Evolutionary conservation across 1,140 invertebrate species (phyloP), one percentile per base, ranked within the genome.

Genomic region (Adoxophyes honmai): DNA sequence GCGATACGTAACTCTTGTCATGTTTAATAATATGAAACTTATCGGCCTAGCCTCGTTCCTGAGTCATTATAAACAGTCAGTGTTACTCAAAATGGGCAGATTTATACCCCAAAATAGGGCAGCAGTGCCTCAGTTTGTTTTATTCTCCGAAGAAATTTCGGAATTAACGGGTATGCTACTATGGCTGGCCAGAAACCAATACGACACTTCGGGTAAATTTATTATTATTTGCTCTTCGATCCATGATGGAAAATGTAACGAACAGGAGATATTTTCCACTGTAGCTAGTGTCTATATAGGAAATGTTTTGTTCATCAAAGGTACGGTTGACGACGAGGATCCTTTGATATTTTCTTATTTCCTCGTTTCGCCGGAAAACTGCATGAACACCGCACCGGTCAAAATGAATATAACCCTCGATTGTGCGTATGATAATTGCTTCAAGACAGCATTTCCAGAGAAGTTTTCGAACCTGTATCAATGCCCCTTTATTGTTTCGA

Each of bases 401-500:
- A 48, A 16, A 16, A 34, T 75, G 34, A 39, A 67, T 34, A 51
- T 71, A 16, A 48, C n/a, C 1, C 21, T 39, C 6, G 56, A 59
- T 10, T 81, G 73, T 59, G 0, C 21, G 4, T 57, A 70, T 13
- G 66, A 77, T 52, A 28, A 60, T 10, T 80, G 77, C 59, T 78
- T 73, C 13, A 65, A 71, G 37, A 52, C 59, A 16, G 51, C 70
- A 9, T 84, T 62, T 55, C 60, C 62, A 13, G 64, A 75, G 16
- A 73, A 71, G 44, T 61, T 79, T 9, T 58, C 34, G 1, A 78
- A 82, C 59, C 68, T 82, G 21, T 48, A 75, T 16, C 55, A 57
- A 54, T 84, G 78, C 58, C 61, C 69, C 3, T 52, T 82, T 7
- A 66, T 63, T 28, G 57, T 81, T 16, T 81, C 81, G 1, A 82